These are phyloP conservation scores for Drosophila longiperda DNA, from an alignment of 2,888 invertebrate genomes.

Conservation along the genomic window DNA sequence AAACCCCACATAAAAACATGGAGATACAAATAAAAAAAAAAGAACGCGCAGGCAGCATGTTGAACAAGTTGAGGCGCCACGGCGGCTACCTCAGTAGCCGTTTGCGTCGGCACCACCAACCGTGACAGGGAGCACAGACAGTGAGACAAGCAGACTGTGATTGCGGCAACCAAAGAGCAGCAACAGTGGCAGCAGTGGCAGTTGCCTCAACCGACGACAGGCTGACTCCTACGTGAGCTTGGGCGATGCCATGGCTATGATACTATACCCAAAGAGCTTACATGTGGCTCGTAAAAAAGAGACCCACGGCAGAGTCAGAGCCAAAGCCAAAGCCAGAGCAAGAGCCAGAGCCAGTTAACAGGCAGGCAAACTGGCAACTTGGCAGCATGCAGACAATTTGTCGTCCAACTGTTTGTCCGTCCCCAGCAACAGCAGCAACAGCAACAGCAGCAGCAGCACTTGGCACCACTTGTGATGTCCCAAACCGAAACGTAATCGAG, in stretches of 20 bases:
- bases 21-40: conserved; percentile 12
- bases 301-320: conserved; percentile 47
- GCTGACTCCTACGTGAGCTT: conserved; percentile 69
- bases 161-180: conserved; percentile 43
- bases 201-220: conserved; percentile 22
- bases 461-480: conserved; percentile 68
- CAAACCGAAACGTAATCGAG: conserved; percentile 73
- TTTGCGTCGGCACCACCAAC: conserved; percentile 64
- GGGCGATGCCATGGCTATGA: conserved; percentile 63
- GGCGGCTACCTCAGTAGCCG: conserved; percentile 63
- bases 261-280: conserved; percentile 64
- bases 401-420: conserved; percentile 66
- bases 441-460: conserved; percentile 52
- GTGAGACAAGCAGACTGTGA: conserved; percentile 35
- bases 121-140: conserved; percentile 61
- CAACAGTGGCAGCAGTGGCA: conserved; percentile 24
- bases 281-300: conserved; percentile 75
- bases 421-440: conserved; percentile 50
- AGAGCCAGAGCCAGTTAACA: conserved; percentile 19
- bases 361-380: conserved; percentile 29
- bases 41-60: conserved; percentile 48
- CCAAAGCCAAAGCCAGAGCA: conserved; percentile 13
- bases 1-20: conserved; percentile 32
- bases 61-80: conserved; percentile 61
- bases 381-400: conserved; percentile 64